Evolutionary conservation across 1,140 invertebrate species (phyloP).

Genomic region (Lerema accius): DNA sequence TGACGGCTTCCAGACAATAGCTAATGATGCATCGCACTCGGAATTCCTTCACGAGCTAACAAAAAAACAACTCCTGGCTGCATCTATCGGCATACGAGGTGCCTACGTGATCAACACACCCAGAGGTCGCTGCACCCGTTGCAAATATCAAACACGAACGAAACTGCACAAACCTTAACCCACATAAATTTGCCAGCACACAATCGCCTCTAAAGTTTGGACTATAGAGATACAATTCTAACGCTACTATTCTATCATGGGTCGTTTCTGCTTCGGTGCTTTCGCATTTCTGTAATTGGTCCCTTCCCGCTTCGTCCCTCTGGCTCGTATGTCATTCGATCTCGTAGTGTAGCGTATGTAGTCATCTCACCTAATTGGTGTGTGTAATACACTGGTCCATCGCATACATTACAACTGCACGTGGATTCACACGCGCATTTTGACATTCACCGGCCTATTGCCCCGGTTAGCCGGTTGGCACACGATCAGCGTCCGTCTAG

Average conservation of each 20-base stretch:
- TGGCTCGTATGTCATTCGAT: constrained; percentile 53
- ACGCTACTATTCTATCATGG: background rate
- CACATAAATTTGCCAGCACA: background rate
- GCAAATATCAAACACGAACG: constrained; percentile 53
- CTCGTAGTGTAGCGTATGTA: constrained; percentile 33
- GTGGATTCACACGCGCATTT: constrained; percentile 15
- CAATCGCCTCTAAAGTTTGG: constrained; percentile 18
- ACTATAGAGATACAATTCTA: constrained; percentile 10
- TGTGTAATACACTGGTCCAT: constrained; percentile 3
- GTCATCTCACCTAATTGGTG: background rate
- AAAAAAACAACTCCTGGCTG: background rate
- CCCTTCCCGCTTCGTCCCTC: constrained; percentile 54
- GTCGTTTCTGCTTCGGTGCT: constrained; percentile 16
- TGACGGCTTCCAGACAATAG: background rate
- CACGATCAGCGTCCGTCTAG: constrained; percentile 8
- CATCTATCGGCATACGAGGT: constrained; percentile 17
- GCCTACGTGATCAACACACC: constrained; percentile 47
- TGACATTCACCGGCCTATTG: constrained; percentile 4
- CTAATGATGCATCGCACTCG: constrained; percentile 3
- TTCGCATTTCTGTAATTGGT: constrained; percentile 56
- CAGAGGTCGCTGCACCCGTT: constrained; percentile 57
- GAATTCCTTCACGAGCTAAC: constrained; percentile 13
- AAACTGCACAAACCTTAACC: constrained; percentile 24
- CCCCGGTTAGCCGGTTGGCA: constrained; percentile 16
- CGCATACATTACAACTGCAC: background rate